phyloP scores from a whole-genome alignment of 2,113 vertebrate species.

The Tyrannus savana region DNA sequence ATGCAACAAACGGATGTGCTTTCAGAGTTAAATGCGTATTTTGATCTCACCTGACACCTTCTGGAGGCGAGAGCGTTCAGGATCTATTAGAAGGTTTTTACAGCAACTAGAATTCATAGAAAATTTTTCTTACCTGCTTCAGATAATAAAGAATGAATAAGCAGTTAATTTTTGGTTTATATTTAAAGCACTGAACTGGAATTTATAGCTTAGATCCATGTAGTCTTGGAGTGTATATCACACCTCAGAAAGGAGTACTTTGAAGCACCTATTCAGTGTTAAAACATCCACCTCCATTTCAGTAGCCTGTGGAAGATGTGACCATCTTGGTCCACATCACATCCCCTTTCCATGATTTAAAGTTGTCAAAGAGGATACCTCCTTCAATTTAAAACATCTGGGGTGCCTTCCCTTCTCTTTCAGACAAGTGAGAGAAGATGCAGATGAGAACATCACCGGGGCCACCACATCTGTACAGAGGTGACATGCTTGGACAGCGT shows the following conservation, averaged over 20 bases:
- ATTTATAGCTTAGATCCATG: neutral
- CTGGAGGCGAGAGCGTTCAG: neutral
- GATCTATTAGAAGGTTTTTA: neutral
- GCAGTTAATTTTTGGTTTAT: neutral
- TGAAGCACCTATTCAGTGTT: neutral
- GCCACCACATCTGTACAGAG: accelerated
- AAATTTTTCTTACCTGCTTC: neutral
- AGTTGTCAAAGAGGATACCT: neutral
- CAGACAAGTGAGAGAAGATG: neutral
- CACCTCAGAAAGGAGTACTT: neutral
- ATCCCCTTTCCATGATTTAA: neutral
- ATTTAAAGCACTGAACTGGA: neutral
- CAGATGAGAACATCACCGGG: neutral
- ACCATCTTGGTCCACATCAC: neutral
- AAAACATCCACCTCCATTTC: neutral
- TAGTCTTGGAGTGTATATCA: neutral
- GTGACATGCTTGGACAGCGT: neutral
- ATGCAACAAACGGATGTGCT: neutral
- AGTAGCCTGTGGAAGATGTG: neutral
- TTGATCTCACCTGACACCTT: neutral
- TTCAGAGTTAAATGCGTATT: neutral
- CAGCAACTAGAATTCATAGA: neutral
- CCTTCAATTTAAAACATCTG: neutral
- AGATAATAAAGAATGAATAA: neutral
- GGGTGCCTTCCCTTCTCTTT: neutral